Conservation (phyloP, 1,140 invertebrate genomes). For the Mya arenaria region DNA sequence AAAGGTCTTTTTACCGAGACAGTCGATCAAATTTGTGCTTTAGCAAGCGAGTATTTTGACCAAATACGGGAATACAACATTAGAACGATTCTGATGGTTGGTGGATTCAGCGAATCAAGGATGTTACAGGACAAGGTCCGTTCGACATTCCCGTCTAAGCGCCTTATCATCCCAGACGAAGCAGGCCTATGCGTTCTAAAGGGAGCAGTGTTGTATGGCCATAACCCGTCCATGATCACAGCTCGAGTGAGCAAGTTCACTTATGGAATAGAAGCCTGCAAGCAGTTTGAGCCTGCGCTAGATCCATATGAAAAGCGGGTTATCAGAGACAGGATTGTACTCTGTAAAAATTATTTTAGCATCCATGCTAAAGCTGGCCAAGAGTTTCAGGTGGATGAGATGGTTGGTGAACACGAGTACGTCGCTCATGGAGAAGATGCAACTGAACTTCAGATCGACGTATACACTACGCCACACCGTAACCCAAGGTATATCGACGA, state of each 20-base stretch:
- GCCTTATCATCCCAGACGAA: slow-evolving; percentile 39
- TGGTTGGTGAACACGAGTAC: slow-evolving; percentile 18
- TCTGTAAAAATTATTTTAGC: slow-evolving; percentile 44
- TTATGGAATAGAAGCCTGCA: slow-evolving; percentile 21
- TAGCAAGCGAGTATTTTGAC: background rate
- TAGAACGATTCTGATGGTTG: slow-evolving; percentile 23
- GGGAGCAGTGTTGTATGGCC: slow-evolving; percentile 43
- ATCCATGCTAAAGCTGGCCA: slow-evolving; percentile 24
- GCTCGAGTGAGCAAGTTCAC: slow-evolving; percentile 39
- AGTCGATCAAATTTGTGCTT: background rate
- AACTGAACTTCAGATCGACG: background rate
- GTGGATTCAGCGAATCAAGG: slow-evolving; percentile 42
- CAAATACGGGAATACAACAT: background rate
- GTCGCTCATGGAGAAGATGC: slow-evolving; percentile 1
- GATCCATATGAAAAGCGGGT: slow-evolving; percentile 31
- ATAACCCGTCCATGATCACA: slow-evolving; percentile 37
- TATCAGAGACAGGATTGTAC: background rate
- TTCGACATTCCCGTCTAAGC: background rate
- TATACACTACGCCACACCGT: slow-evolving; percentile 1
- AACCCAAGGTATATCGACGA: slow-evolving; percentile 19
- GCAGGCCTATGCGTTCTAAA: slow-evolving; percentile 42
- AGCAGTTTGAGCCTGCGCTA: slow-evolving; percentile 37
- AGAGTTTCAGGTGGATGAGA: slow-evolving; percentile 23
- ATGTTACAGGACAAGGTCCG: slow-evolving; percentile 29
- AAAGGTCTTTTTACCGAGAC: slow-evolving; percentile 1